Evolutionary conservation across 2,888 invertebrate species (phyloP), one percentile per base, ranked within the genome.

Genomic region (Trachelus iudaicus): DNA sequence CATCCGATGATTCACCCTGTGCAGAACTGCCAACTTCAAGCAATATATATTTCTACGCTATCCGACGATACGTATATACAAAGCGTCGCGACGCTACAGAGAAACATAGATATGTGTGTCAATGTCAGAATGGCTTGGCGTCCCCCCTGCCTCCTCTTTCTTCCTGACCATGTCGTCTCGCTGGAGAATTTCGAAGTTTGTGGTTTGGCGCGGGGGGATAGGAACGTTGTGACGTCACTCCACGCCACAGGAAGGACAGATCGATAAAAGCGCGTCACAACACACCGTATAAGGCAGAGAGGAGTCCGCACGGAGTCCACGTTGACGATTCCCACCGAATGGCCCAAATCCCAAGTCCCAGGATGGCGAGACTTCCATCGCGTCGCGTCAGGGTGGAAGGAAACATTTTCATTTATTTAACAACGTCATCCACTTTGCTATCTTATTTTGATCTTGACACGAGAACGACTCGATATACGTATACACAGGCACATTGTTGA

Each of bases 191-290:
- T 71, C 69, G 23, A 31, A 30, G 1, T 69, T 11, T 23, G 13
- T 30, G 15, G 34, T 11, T 9, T 68, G 74, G 81, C 82, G 85
- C 83, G 84, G 85, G 86, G 78, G 82, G 82, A 83, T 82, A 71
- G 77, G 84, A 84, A 76, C 77, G 74, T 73, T 34, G 73, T 87
- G 87, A 87, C 87, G 86, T 87, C 87, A 87, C 76, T 82, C 78
- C 23, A 9, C 9, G 23, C 79, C 76, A 81, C 79, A 81, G 80
- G 81, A 79, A 82, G 82, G 76, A 80, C 77, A 35, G 84, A 85
- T 85, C 85, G 85, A 85, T 85, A 81, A 82, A 56, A 71, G 79
- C 79, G 80, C 83, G 84, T 83, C 81, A 83, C 83, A 81, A 82
- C 80, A 79, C 80, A 79, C 79, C 83, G 84, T 85, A 85, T 56